Conservation (phyloP, 2,113 vertebrate species). For the Herpailurus yagouaroundi region DNA sequence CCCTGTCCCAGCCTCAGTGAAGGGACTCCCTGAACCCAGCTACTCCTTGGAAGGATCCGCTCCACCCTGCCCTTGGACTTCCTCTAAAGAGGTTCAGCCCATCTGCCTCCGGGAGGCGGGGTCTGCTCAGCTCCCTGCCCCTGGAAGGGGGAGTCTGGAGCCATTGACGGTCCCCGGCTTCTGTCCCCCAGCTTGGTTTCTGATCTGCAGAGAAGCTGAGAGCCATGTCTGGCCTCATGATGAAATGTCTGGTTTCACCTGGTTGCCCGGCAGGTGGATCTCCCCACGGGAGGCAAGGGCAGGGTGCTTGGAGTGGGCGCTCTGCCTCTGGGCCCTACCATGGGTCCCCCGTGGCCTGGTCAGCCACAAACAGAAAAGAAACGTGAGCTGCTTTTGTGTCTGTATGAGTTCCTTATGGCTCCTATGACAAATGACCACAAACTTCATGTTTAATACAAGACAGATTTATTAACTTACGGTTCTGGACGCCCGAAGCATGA, state of each 20-base stretch:
- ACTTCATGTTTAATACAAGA: fast-evolving
- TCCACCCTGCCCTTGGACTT: background rate
- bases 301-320: too few relatives aligned
- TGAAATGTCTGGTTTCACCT: background rate
- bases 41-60: background rate
- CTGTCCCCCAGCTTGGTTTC: background rate
- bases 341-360: background rate
- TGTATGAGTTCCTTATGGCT: background rate
- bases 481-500: background rate
- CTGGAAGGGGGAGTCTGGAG: background rate
- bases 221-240: background rate
- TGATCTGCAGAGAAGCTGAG: background rate
- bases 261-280: background rate
- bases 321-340: background rate
- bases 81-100: background rate
- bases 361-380: background rate
- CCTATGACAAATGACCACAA: background rate
- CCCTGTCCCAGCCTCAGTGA: fast-evolving
- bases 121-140: background rate
- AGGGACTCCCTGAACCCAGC: background rate
- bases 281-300: fast-evolving
- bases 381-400: background rate
- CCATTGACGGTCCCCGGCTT: background rate
- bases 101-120: background rate
- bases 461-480: fast-evolving